Percentiles rank a stretch among this genome's conserved stretches.
phyloP scores from a whole-genome alignment of 2,113 vertebrate species.

The Halcyon senegalensis region DNA sequence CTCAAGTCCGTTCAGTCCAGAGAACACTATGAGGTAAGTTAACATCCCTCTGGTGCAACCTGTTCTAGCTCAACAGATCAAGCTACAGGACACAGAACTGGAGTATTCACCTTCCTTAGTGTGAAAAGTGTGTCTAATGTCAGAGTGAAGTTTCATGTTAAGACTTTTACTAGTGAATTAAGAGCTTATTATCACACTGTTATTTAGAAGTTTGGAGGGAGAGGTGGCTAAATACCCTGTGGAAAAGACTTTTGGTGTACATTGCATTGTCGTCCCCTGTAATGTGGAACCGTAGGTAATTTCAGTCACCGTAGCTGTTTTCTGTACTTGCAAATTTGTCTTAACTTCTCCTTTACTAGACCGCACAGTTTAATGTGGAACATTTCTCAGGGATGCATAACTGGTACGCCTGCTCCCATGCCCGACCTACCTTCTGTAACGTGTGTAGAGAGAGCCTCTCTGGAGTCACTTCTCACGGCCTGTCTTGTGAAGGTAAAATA shows the following conservation, averaged over 20 bases:
- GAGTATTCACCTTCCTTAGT: not conserved
- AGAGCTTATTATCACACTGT: not conserved
- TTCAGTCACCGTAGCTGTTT: constrained; percentile 50
- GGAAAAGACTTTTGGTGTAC: not conserved
- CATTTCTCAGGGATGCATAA: constrained; percentile 99
- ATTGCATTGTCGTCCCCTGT: not conserved
- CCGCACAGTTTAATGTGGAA: constrained; percentile 99
- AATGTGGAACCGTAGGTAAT: not conserved
- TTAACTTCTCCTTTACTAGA: constrained; percentile 87
- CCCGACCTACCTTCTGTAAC: constrained; percentile 97
- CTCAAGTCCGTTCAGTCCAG: constrained; percentile 92
- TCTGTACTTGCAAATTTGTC: constrained; percentile 79
- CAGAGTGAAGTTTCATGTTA: not conserved
- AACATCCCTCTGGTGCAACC: not conserved
- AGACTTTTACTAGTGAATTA: not conserved
- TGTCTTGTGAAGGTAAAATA: constrained; percentile 95
- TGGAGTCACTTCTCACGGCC: constrained; percentile 97
- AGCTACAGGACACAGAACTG: constrained; percentile 24
- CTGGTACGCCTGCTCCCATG: constrained; percentile 99
- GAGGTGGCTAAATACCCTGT: not conserved
- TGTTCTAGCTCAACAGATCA: not conserved
- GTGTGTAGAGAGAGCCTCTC: constrained; percentile 97
- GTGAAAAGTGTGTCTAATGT: not conserved
- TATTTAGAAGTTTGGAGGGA: not conserved
- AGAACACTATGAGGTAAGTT: constrained; percentile 95